These are phyloP conservation scores for Microcebus griseorufus DNA, from an alignment of 2,113 vertebrate genomes.

Conservation along the genomic window DNA sequence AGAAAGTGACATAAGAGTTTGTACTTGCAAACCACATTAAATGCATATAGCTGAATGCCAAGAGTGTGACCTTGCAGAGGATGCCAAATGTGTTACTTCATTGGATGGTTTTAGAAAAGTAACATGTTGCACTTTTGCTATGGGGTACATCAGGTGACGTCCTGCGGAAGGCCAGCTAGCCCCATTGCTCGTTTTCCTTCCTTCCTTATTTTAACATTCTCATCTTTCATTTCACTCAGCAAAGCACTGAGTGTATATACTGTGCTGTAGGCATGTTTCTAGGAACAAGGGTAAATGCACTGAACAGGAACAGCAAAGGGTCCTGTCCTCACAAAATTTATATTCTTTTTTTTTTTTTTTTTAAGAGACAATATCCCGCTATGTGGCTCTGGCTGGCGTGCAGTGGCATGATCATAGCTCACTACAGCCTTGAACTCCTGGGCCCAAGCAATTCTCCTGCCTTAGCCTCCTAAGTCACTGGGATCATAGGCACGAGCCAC, in stretches of 20 bases:
- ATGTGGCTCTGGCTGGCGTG: no score
- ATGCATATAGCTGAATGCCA: conserved; percentile 40
- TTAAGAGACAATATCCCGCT: no score
- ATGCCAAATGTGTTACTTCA: conserved; percentile 65
- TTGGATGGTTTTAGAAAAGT: conserved; percentile 75
- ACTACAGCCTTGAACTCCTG: no score
- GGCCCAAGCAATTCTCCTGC: no score
- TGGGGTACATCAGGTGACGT: conserved; percentile 55
- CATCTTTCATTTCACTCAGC: neutral
- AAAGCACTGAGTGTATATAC: neutral
- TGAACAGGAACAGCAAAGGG: neutral
- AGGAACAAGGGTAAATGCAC: neutral
- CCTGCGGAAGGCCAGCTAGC: conserved; percentile 58
- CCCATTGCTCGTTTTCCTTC: conserved; percentile 14
- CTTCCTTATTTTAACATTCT: neutral
- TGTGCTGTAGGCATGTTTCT: neutral
- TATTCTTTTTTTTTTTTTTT: no score
- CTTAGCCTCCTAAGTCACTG: no score
- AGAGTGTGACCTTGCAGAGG: conserved; percentile 80
- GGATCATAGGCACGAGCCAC: no score
- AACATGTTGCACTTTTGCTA: conserved; percentile 28
- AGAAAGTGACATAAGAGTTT: conserved; percentile 87
- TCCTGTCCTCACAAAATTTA: neutral
- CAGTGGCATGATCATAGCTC: no score
- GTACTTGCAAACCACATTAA: conserved; percentile 79